These are phyloP conservation scores for Nemurella pictetii DNA, from an alignment of 2,888 invertebrate genomes.

Conservation along the genomic window DNA sequence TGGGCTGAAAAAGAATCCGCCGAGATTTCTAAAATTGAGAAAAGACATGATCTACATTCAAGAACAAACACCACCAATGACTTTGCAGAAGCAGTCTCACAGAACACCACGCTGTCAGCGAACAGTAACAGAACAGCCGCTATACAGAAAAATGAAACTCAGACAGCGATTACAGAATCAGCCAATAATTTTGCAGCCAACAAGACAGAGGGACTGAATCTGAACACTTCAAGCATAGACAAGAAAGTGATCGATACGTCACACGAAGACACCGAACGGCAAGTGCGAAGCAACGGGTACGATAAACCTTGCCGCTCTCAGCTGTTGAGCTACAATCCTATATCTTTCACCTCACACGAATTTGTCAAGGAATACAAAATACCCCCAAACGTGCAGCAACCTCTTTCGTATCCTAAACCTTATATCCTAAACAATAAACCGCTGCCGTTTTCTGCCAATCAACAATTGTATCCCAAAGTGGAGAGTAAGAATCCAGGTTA, in stretches of 20 bases:
- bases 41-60: neutral
- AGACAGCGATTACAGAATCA: neutral
- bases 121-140: neutral
- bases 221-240: neutral
- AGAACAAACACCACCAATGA: neutral
- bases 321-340: neutral
- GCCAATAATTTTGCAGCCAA: too few species aligned
- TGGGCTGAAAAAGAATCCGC: neutral
- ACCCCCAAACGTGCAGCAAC: neutral
- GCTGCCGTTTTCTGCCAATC: neutral
- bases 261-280: neutral
- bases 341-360: neutral
- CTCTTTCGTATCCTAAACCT: neutral
- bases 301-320: neutral
- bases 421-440: neutral
- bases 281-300: neutral
- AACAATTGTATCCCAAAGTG: neutral
- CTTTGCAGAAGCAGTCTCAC: neutral
- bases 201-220: neutral
- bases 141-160: too few species aligned
- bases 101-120: neutral
- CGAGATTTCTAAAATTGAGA: neutral
- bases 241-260: neutral
- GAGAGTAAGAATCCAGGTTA: neutral
- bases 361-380: neutral